These are phyloP conservation scores for Eupelmus urozonus DNA, from an alignment of 2,888 invertebrate species.

Conservation along the genomic window DNA sequence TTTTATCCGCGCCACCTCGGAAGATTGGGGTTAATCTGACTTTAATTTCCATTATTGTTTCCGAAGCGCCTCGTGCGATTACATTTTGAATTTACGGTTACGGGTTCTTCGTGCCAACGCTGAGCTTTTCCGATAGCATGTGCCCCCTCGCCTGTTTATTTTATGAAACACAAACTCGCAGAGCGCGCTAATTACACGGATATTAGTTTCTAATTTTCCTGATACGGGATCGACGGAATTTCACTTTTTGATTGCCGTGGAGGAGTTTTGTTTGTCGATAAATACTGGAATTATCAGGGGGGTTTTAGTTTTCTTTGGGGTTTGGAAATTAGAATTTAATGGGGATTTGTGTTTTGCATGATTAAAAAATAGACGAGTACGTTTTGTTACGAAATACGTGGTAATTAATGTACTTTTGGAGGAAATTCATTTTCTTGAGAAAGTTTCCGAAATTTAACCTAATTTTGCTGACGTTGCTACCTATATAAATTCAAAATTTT, in stretches of 20 bases:
- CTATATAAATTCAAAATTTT: no score
- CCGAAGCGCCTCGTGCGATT: slow-evolving; percentile 45
- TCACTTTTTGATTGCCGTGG: slow-evolving; percentile 1
- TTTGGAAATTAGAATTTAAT: no score
- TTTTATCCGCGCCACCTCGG: slow-evolving; percentile 12
- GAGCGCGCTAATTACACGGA: slow-evolving; percentile 20
- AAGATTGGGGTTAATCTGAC: slow-evolving; percentile 53
- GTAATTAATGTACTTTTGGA: no score
- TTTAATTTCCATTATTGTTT: slow-evolving; percentile 57
- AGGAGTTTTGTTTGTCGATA: slow-evolving; percentile 15
- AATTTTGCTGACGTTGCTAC: no score
- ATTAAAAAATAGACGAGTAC: no score
- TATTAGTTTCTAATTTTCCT: slow-evolving; percentile 49
- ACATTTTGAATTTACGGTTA: slow-evolving; percentile 55
- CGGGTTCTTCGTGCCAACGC: slow-evolving; percentile 28
- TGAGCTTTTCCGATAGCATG: slow-evolving; percentile 35
- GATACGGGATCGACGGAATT: slow-evolving; percentile 5
- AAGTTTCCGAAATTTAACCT: no score
- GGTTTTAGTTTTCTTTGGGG: background rate
- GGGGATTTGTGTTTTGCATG: no score
- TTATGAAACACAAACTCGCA: slow-evolving; percentile 24
- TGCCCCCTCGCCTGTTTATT: slow-evolving; percentile 35
- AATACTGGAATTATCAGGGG: background rate
- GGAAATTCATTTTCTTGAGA: no score
- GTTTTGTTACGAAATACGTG: no score